Evolutionary conservation across 2,113 vertebrate genomes (phyloP), one percentile per base, ranked within the genome.

Genomic region (Rhadina sibilatrix): DNA sequence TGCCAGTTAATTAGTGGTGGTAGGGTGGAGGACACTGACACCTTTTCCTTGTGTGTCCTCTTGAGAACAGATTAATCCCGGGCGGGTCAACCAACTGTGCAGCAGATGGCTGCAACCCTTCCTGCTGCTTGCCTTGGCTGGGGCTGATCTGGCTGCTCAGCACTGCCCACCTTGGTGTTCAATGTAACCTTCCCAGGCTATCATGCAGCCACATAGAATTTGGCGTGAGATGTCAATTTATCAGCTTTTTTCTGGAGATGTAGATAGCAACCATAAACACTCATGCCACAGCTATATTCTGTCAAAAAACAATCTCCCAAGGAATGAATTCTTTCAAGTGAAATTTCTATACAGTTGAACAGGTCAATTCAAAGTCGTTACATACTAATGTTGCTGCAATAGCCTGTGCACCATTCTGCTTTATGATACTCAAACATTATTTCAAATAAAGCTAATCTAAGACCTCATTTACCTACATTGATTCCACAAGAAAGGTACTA

Each of bases 371-470:
- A 35, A 92, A 90, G 60, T 52, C 38, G 56, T 88, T 70, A 30
- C 13, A 25, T 25, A 57, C 17, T 25, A 42, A n/a, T 66, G 59
- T 35, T 77, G 42, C 50, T 70, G 66, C 52, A 84, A 64, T 49
- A 74, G 75, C 19, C n/a, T 31, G 21, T 33, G 22, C 28, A 27
- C 22, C 2, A 0, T 54, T 80, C 47, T 75, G 56, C 56, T 88
- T 92, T 90, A 60, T 31, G 17, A 63, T 60, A 44, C 17, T 40
- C 33, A 83, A 77, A 75, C 30, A 70, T 75, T 27, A 64, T 75
- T 86, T 90, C 76, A 94, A 77, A 83, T 90, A 46, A 70, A 92
- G 18, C 27, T 81, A 65, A 80, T 46, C 68, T 63, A 74, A 47
- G 19, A 59, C 22, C 11, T 70, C 11, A 10, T 60, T 83, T 0